Percentiles rank a stretch among this genome's conserved stretches.
Conservation (phyloP, 2,888 invertebrate genomes). For the Beris morrisii region DNA sequence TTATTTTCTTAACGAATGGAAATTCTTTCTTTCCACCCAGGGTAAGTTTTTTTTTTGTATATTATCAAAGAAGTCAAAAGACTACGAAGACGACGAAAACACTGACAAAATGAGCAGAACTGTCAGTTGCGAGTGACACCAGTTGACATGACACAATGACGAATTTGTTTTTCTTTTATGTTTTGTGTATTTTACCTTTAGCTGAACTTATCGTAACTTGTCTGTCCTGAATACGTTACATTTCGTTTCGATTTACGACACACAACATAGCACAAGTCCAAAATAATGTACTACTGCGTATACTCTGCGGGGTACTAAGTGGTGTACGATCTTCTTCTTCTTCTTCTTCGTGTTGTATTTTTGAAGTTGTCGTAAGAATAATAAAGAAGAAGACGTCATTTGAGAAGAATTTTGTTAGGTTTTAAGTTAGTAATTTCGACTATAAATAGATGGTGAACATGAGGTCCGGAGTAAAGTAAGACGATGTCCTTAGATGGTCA, state of each 20-base stretch:
- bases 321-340: constrained; percentile 13
- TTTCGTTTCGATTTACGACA: not conserved
- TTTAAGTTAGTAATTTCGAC: too few relatives aligned
- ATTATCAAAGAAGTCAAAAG: too few relatives aligned
- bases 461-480: too few relatives aligned
- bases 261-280: not conserved
- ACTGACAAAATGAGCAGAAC: constrained; percentile 20
- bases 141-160: constrained; percentile 30
- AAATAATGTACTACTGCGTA: not conserved
- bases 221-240: not conserved
- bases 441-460: too few relatives aligned
- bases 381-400: constrained; percentile 27
- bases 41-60: too few relatives aligned
- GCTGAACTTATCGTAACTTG: constrained; percentile 1
- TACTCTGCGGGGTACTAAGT: constrained; percentile 30
- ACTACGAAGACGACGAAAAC: constrained; percentile 8
- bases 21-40: constrained; percentile 14
- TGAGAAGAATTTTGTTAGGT: constrained; percentile 11
- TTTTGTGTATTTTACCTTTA: not conserved
- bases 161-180: constrained; percentile 21
- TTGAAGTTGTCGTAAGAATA: constrained; percentile 6
- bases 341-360: constrained; percentile 3
- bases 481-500: too few relatives aligned
- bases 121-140: constrained; percentile 28
- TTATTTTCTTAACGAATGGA: constrained; percentile 28